phyloP scores from a whole-genome alignment of 2,113 vertebrate genomes.

The Sitta europaea region DNA sequence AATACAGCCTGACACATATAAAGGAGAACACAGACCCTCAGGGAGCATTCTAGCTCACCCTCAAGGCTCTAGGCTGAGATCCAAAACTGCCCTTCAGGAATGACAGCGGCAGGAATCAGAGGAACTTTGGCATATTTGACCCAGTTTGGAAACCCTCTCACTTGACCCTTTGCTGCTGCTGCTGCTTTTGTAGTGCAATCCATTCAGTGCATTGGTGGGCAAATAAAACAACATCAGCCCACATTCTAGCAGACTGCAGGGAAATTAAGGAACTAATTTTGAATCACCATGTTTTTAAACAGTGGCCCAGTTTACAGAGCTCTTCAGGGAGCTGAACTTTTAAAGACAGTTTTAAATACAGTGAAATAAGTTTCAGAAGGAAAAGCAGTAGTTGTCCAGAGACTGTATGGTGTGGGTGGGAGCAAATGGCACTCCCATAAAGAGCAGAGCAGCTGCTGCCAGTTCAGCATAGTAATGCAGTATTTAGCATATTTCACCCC shows the following conservation, averaged over 20 bases:
- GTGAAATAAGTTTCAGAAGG: slow-evolving; percentile 31
- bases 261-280: slow-evolving; percentile 41
- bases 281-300: slow-evolving; percentile 12
- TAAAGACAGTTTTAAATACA: slow-evolving; percentile 47
- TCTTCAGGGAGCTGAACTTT: slow-evolving; percentile 41
- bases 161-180: not conserved
- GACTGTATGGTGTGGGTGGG: not conserved
- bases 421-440: slow-evolving; percentile 22
- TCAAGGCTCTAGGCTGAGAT: not conserved
- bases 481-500: slow-evolving; percentile 44
- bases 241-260: not conserved
- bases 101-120: not conserved
- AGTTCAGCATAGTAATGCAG: slow-evolving; percentile 26
- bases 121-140: not conserved
- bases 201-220: not conserved
- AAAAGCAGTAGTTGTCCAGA: slow-evolving; percentile 14
- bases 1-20: not conserved
- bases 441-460: slow-evolving; percentile 17
- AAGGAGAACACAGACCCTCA: not conserved
- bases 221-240: not conserved
- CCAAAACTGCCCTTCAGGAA: not conserved
- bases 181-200: not conserved
- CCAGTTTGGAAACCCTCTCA: not conserved
- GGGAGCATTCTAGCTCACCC: not conserved
- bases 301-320: slow-evolving; percentile 12